Evolutionary conservation across 92 coral and sea anemone species (phyloP), one percentile per base, ranked within the genome.

Genomic region (Epizoanthus fatuus): DNA sequence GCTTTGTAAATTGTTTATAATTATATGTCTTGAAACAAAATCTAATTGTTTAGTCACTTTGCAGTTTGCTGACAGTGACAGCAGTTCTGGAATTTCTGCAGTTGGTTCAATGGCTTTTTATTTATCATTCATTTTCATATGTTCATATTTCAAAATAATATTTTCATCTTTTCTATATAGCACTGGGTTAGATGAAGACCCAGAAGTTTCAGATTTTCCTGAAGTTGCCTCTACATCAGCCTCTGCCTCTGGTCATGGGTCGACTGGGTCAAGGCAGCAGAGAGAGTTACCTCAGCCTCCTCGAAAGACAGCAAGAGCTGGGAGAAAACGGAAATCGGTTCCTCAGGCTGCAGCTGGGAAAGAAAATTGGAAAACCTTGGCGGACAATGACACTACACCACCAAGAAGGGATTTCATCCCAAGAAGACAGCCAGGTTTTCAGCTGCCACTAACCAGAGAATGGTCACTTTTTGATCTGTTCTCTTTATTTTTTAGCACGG

Each of bases 371-470:
- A 49, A 72, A 72, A 47, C 60, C 32, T 49, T 13, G 13, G 78
- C 54, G 3, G 62, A 72, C 7, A 54, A 54, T 2, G 64, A 74
- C 49, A 32, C 79, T 52, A 45, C 49, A 6, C 79, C 79, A 53
- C 79, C 37, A 54, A 74, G 62, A 25, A 49, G 45, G 17, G 15
- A 74, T 35, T 74, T 74, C 20, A 74, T 55, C 53, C 52, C 65
- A 12, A 35, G 17, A 54, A 74, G 42, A 56, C 42, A 55, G 25
- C 52, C 66, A 56, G 49, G 49, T 39, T 74, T 74, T 74, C 65
- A 74, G 80, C 65, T 74, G 65, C 80, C 66, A 74, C 19, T 29
- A 73, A 73, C 63, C 38, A 54, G 64, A 22, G 79, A 73, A 73
- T 73, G 63, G 64, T 73, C 63, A 53, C 63, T 63, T 25, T 73